Conservation (phyloP, 2,888 invertebrate genomes). For the Machimus atricapillus region DNA sequence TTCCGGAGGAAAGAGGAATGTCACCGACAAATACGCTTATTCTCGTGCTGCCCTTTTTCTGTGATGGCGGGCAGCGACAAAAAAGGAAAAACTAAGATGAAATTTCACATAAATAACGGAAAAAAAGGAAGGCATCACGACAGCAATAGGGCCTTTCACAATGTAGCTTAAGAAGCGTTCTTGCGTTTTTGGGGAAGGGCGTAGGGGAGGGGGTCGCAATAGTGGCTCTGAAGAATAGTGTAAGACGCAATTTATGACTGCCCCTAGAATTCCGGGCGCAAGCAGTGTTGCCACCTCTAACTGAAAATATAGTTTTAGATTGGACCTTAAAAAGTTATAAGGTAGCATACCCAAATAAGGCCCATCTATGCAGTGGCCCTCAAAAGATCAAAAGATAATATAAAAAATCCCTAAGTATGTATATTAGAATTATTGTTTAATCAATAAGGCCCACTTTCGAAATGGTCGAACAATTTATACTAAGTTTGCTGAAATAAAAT, state of each 20-base stretch:
- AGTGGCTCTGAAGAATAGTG: not conserved
- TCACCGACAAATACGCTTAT: conserved; percentile 18
- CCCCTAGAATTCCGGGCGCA: too few relatives aligned
- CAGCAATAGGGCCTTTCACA: not conserved
- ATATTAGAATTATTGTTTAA: too few relatives aligned
- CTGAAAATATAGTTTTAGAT: too few relatives aligned
- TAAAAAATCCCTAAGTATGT: too few relatives aligned
- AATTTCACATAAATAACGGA: conserved; percentile 20
- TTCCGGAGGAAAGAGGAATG: not conserved
- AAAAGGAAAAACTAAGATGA: not conserved
- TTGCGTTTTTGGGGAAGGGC: not conserved
- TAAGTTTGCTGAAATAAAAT: too few relatives aligned
- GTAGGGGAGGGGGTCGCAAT: not conserved
- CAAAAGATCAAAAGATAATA: too few relatives aligned
- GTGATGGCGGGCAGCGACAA: not conserved
- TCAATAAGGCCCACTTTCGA: too few relatives aligned
- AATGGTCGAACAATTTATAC: too few relatives aligned
- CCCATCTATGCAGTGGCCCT: too few relatives aligned
- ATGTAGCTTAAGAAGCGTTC: not conserved
- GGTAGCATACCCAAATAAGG: too few relatives aligned
- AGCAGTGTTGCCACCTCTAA: too few relatives aligned
- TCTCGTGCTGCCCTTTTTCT: conserved; percentile 7
- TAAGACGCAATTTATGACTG: not conserved
- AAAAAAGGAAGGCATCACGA: not conserved
- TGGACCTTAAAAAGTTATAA: too few relatives aligned